phyloP scores from a whole-genome alignment of 2,113 vertebrate genomes.

The Microcebus murinus region DNA sequence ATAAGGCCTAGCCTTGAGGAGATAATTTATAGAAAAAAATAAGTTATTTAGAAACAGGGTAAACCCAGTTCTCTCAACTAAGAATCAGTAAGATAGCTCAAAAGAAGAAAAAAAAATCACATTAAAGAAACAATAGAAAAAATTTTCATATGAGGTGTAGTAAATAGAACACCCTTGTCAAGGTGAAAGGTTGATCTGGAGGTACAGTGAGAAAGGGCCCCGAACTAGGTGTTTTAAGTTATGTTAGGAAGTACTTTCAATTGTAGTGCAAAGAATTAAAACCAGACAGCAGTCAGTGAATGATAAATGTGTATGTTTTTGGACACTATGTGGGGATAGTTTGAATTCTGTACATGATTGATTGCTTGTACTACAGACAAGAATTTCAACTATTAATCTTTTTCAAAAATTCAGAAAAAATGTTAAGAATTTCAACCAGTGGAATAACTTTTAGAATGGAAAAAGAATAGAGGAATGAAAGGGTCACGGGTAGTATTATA shows the following conservation, averaged over 20 bases:
- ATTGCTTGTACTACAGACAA: background rate
- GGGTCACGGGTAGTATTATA: background rate
- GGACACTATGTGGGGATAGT: background rate
- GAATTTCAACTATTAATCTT: background rate
- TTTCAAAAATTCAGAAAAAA: background rate
- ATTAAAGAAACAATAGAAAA: background rate
- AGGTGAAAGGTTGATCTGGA: background rate
- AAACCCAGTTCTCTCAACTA: background rate
- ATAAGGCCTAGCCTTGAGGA: background rate
- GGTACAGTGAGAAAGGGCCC: background rate
- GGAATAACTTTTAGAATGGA: background rate
- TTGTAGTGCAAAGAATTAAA: background rate
- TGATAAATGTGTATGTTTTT: background rate
- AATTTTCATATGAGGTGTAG: accelerated
- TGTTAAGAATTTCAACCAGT: background rate
- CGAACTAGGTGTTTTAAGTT: background rate
- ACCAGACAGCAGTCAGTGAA: background rate
- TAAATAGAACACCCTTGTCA: background rate
- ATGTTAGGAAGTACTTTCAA: background rate
- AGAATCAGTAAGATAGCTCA: background rate
- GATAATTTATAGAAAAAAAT: background rate
- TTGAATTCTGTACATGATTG: background rate
- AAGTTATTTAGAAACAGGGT: background rate
- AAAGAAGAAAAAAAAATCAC: background rate
- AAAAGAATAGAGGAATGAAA: background rate